A percentile compares a stretch with the other conserved stretches of the same genome.
Evolutionary conservation across 2,888 invertebrate species (phyloP).

Genomic region (Catocala sponsa): DNA sequence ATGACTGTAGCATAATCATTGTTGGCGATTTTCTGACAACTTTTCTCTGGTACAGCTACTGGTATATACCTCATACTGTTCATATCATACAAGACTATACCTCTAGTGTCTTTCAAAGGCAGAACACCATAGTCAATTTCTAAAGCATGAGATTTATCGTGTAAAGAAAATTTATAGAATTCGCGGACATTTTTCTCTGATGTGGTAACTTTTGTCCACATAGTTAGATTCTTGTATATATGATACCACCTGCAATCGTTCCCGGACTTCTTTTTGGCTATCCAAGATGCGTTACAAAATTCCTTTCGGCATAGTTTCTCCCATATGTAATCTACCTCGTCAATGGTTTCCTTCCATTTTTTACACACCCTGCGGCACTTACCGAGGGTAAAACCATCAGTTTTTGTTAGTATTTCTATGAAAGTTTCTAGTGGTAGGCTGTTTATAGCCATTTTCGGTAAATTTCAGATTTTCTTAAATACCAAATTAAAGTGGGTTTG

Average conservation of each 20-base stretch:
- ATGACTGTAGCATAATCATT: conserved; percentile 67
- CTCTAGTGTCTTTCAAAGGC: conserved; percentile 69
- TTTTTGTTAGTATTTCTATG: conserved; percentile 67
- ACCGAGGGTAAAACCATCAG: conserved; percentile 69
- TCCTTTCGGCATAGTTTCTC: conserved; percentile 67
- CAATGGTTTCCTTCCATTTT: conserved; percentile 69
- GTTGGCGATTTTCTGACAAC: conserved; percentile 70
- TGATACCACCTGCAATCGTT: conserved; percentile 70
- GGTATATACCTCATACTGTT: conserved; percentile 70
- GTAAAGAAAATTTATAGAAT: conserved; percentile 70
- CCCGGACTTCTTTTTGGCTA: conserved; percentile 72
- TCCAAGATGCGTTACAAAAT: conserved; percentile 64
- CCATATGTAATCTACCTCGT: conserved; percentile 69
- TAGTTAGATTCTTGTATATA: conserved; percentile 71
- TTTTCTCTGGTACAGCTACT: conserved; percentile 67
- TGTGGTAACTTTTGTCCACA: conserved; percentile 64
- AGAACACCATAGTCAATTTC: conserved; percentile 69
- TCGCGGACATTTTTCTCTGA: conserved; percentile 60
- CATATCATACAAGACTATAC: conserved; percentile 71
- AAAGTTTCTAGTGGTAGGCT: conserved; percentile 73
- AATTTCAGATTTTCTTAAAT: conserved; percentile 2
- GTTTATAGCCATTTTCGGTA: conserved; percentile 51
- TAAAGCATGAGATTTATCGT: conserved; percentile 69
- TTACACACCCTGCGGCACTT: conserved; percentile 72
- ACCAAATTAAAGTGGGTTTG: background rate